Evolutionary conservation across 2,888 invertebrate genomes (phyloP), one percentile per base, ranked within the genome.

Genomic region (Zaprionus obscuricornis): DNA sequence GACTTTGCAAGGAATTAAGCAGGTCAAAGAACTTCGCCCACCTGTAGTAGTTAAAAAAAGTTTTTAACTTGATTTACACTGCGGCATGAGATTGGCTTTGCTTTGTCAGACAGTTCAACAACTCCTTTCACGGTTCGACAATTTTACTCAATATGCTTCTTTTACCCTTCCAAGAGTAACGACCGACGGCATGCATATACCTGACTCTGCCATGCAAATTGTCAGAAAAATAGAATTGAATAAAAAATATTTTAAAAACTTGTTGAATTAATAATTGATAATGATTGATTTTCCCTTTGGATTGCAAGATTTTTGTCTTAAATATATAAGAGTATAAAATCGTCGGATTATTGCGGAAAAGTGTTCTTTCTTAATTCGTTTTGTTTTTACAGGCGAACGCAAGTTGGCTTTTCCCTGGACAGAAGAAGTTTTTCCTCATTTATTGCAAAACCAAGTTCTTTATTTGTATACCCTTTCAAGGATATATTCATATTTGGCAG

Each of bases 11-110:
- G 29, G 42, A 56, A 74, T 66, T 56, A 45, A 43, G 37, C 51
- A 39, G 52, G 33, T 47, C 27, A 16, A 39, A 27, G 18, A 51
- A 66, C 10, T 14, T 39, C n/a, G 14, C 18, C 13, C n/a, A 49
- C 33, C 62, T 65, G 52, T 49, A 45, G n/a, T n/a, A 59, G 75
- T 50, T 65, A 65, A 72, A 59, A 33, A 40, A 54, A 62, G 59
- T 68, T 73, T 36, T 39, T 49, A 79, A 76, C 59, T 73, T 79
- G 47, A 51, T 51, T 52, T 49, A 55, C 39, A 47, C 70, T 59
- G 27, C 2, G 24, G 37, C 20, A 10, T n/a, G 37, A 20, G 37
- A n/a, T 17, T 18, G 16, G 16, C 1, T 8, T 6, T 37, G 10
- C 8, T 17, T 37, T 22, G 7, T 22, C 22, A 22, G n/a, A n/a